These are phyloP conservation scores for Acheta domesticus DNA, from an alignment of 2,888 invertebrate genomes.

Conservation along the genomic window DNA sequence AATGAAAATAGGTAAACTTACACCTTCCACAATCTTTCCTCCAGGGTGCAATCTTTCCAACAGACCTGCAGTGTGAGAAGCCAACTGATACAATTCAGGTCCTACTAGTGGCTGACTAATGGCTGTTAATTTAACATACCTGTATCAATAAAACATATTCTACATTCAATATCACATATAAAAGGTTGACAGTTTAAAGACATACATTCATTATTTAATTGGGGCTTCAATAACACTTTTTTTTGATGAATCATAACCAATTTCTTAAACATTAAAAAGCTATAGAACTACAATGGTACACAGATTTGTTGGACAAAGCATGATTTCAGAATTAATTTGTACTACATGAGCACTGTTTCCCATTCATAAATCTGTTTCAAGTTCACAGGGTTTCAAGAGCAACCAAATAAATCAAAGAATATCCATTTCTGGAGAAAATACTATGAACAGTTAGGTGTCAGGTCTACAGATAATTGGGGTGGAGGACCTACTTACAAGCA, in stretches of 20 bases:
- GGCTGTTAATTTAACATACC: constrained; percentile 57
- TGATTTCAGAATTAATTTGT: too few species aligned
- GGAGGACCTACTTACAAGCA: too few species aligned
- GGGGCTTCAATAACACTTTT: neutral
- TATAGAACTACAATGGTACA: too few species aligned
- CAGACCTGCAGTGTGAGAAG: constrained; percentile 65
- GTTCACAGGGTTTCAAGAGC: too few species aligned
- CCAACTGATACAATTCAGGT: constrained; percentile 70
- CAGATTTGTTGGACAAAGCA: too few species aligned
- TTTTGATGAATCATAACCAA: neutral
- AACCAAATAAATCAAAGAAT: too few species aligned
- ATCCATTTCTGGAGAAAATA: too few species aligned
- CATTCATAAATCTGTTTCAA: too few species aligned
- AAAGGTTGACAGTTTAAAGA: too few species aligned
- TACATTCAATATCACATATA: neutral
- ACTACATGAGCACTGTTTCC: too few species aligned
- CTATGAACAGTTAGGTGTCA: too few species aligned
- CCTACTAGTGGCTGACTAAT: constrained; percentile 66
- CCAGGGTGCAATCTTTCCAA: constrained; percentile 75
- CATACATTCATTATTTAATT: neutral
- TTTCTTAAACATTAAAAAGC: neutral
- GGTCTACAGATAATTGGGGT: too few species aligned
- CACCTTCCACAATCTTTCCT: constrained; percentile 74
- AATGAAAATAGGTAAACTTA: constrained; percentile 42
- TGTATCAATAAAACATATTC: constrained; percentile 34